A percentile compares a stretch with the other conserved stretches of the same genome.
Conservation (phyloP, 2,113 vertebrate species). For the Prinia subflava region DNA sequence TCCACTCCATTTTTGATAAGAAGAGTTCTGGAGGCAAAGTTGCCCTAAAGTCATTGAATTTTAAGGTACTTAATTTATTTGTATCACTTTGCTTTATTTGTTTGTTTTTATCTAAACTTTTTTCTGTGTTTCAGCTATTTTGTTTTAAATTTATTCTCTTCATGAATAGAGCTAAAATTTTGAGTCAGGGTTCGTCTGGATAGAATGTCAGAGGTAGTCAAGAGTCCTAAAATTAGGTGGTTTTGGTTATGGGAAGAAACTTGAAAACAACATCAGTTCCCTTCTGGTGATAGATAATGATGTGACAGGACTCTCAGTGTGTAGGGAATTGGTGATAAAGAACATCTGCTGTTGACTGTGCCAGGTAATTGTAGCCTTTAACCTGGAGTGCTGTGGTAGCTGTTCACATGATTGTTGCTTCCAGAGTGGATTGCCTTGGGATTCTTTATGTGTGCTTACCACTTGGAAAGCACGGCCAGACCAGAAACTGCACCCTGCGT, state of each 20-base stretch:
- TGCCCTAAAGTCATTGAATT: background rate
- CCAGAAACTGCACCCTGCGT: background rate
- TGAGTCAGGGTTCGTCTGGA: background rate
- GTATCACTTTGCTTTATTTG: background rate
- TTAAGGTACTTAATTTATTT: background rate
- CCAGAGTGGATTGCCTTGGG: background rate
- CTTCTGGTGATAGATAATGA: background rate
- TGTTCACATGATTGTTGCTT: background rate
- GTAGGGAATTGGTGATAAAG: background rate
- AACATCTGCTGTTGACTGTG: background rate
- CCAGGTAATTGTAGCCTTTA: background rate
- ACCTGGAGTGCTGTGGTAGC: background rate
- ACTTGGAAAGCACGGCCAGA: background rate
- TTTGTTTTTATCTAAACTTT: background rate
- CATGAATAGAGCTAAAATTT: background rate
- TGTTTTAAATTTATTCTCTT: background rate
- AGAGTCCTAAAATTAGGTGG: background rate
- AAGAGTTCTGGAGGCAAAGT: background rate
- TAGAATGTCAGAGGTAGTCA: background rate
- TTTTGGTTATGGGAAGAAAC: background rate
- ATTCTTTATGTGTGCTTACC: background rate
- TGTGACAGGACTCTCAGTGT: background rate
- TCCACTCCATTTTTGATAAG: background rate
- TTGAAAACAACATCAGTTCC: background rate
- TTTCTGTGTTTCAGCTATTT: background rate